phyloP scores from a whole-genome alignment of 2,888 invertebrate genomes.

The Aspidiotus destructor region DNA sequence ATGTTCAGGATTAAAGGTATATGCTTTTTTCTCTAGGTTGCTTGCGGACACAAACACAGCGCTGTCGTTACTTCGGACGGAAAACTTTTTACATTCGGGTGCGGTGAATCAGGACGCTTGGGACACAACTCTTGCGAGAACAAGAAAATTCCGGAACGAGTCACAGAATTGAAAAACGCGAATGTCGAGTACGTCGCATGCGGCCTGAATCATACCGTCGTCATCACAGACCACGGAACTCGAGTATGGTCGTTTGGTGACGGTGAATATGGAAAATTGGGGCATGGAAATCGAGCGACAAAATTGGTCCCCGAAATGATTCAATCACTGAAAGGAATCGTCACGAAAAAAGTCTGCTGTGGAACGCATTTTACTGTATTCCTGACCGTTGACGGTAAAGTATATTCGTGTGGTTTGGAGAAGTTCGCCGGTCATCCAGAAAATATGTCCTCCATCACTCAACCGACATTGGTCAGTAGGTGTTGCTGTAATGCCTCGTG shows the following conservation, averaged over 20 bases:
- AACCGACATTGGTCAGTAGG: constrained; percentile 13
- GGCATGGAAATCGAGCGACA: constrained; percentile 45
- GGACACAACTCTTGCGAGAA: constrained; percentile 51
- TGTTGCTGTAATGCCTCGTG: background rate
- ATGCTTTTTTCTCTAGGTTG: constrained; percentile 35
- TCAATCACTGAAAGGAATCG: constrained; percentile 48
- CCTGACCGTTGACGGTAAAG: constrained; percentile 50
- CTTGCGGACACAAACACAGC: constrained; percentile 56
- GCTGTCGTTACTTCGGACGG: constrained; percentile 56
- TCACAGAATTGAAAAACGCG: constrained; percentile 44
- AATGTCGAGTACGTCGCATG: constrained; percentile 46
- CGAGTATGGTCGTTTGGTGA: constrained; percentile 57
- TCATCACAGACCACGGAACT: constrained; percentile 49
- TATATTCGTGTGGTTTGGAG: constrained; percentile 54
- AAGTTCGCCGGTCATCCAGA: constrained; percentile 48
- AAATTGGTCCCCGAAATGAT: constrained; percentile 47
- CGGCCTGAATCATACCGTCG: constrained; percentile 55
- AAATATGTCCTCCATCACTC: constrained; percentile 14
- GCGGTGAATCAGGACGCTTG: constrained; percentile 54
- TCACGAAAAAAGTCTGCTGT: constrained; percentile 51
- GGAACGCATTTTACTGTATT: constrained; percentile 56
- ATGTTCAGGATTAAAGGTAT: background rate
- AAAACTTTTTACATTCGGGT: constrained; percentile 55
- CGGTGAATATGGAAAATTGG: constrained; percentile 55
- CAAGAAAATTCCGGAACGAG: constrained; percentile 53